Evolutionary conservation across 2,113 vertebrate species (phyloP).

Genomic region (Spea bombifrons): DNA sequence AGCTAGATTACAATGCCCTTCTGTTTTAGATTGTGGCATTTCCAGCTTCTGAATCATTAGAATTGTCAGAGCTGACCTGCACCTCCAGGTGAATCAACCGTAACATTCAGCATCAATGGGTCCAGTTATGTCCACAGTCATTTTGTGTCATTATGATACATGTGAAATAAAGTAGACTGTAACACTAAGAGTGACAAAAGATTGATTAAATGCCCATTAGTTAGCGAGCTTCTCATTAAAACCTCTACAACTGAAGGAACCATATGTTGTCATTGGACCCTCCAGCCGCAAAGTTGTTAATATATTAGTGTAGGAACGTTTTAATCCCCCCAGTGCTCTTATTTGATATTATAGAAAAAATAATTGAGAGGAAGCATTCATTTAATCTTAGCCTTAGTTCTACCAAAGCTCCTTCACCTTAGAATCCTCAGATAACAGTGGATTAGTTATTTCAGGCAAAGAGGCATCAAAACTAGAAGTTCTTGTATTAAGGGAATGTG

Average conservation of each 20-base stretch:
- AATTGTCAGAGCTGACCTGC: not conserved
- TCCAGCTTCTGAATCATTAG: too few relatives aligned
- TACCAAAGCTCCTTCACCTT: slow-evolving; percentile 77
- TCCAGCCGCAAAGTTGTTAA: not conserved
- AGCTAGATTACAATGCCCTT: too few relatives aligned
- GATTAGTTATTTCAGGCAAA: slow-evolving; percentile 80
- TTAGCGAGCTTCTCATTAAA: slow-evolving; percentile 16
- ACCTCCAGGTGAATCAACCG: not conserved
- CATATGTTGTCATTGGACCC: not conserved
- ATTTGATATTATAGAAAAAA: slow-evolving; percentile 36
- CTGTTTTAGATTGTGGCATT: too few relatives aligned
- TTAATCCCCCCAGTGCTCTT: not conserved
- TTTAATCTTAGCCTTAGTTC: slow-evolving; percentile 52
- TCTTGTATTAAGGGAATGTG: slow-evolving; percentile 73
- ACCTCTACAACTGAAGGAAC: not conserved
- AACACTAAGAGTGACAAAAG: not conserved
- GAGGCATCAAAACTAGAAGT: slow-evolving; percentile 76
- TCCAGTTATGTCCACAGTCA: not conserved
- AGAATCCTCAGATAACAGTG: slow-evolving; percentile 85
- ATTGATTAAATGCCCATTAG: not conserved
- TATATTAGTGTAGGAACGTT: slow-evolving; percentile 18
- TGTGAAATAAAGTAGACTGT: slow-evolving; percentile 35
- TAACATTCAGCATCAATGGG: not conserved
- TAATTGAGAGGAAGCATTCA: slow-evolving; percentile 1
- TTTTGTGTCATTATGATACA: slow-evolving; percentile 9